These are phyloP conservation scores for Dolichomitus sp. DNA, from an alignment of 2,888 invertebrate species.

Conservation along the genomic window DNA sequence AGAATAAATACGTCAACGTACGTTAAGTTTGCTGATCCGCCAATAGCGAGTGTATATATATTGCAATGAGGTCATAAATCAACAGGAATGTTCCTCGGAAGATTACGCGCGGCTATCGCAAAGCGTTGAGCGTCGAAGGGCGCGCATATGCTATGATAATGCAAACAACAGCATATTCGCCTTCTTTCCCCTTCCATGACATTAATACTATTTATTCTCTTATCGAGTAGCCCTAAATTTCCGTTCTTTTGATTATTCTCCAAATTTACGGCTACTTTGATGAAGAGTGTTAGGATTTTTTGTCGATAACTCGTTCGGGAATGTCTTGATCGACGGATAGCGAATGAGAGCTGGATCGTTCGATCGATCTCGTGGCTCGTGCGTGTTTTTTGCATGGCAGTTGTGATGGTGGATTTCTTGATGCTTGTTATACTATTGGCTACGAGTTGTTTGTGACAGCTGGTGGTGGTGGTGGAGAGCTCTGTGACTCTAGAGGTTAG, in stretches of 20 bases:
- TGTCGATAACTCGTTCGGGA: background rate
- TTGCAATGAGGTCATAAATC: slow-evolving; percentile 55
- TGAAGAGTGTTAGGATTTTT: background rate
- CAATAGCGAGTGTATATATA: slow-evolving; percentile 27
- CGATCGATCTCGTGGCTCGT: slow-evolving; percentile 39
- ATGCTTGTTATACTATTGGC: slow-evolving; percentile 52
- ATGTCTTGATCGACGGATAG: slow-evolving; percentile 27
- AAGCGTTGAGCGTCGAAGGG: slow-evolving; percentile 3
- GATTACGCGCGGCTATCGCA: slow-evolving; percentile 22
- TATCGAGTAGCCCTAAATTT: background rate
- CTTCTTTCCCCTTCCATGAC: background rate
- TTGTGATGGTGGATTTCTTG: slow-evolving; percentile 28
- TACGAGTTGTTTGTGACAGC: slow-evolving; percentile 63
- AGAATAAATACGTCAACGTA: slow-evolving; percentile 23
- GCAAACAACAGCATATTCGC: background rate
- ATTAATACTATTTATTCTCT: background rate
- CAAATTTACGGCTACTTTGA: background rate
- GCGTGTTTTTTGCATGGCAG: slow-evolving; percentile 25
- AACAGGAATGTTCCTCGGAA: slow-evolving; percentile 25
- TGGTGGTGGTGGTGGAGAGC: slow-evolving; percentile 34
- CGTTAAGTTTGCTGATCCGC: background rate
- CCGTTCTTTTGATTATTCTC: background rate
- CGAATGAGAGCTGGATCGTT: slow-evolving; percentile 16
- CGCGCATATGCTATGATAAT: background rate
- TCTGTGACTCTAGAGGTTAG: slow-evolving; percentile 78